Base-by-base conservation (phyloP, 2,113 vertebrate species). In the Neoarius graeffei region DNA sequence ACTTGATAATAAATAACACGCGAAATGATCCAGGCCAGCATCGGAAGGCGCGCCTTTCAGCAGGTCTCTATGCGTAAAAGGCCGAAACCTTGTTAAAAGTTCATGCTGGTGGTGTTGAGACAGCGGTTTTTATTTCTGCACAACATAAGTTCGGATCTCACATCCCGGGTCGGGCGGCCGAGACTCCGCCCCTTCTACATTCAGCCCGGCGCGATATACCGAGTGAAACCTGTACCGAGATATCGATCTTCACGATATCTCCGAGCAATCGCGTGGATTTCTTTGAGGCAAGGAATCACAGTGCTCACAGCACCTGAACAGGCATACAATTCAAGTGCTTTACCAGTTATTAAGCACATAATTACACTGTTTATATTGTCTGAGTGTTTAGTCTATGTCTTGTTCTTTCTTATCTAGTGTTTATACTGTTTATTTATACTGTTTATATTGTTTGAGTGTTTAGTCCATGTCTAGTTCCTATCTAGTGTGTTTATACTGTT, bases 11-110 rank as follows among this genome's bases (percentile, higher is more conserved):
- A 84, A 91, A 91, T 88, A 89, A 86, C 87, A 83, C 90, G 81
- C 69, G 89, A 89, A 88, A 90, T 90, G 88, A 81, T 93, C 90
- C 89, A 91, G 94, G 92, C 90, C 93, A 94, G 89, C 95, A 95
- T 96, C 92, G 71, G 93, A 93, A 93, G 87, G 86, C 84, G 88
- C 71, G 87, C 80, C 15, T 82, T 50, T 57, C 69, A 74, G 73
- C 7, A 79, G 88, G 67, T 91, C 89, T 90, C 59, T 86, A 48
- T 3, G 79, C 56, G 76, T 91, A 94, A 64, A 92, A 92, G 85
- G 89, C 79, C 80, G 59, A 5, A 10, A 76, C 85, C 85, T 77
- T 90, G 84, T 89, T 88, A 85, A 77, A 91, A 89, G 88, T 90
- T 91, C 90, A 89, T 90, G 35, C 83, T 90, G 81, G 23, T 90